Conservation (phyloP, 2,888 invertebrate species). For the Tetanocera ferruginea region DNA sequence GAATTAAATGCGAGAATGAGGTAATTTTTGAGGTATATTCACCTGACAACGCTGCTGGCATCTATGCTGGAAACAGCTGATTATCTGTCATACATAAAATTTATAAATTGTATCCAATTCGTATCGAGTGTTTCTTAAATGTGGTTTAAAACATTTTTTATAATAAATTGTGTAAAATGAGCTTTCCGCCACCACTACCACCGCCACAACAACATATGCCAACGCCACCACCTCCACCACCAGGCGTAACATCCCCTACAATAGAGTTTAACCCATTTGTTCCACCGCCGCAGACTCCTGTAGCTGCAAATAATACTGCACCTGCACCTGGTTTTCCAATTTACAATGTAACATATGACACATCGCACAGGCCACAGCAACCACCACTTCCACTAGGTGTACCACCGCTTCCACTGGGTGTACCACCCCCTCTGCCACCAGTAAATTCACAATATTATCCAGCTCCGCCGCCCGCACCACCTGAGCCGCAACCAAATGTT, state of each 20-base stretch:
- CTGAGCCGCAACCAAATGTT: neutral
- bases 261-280: conserved; percentile 41
- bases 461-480: conserved; percentile 24
- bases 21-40: too few relatives aligned
- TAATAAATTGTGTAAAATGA: conserved; percentile 60
- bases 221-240: conserved; percentile 28
- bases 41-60: too few relatives aligned
- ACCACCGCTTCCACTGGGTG: neutral
- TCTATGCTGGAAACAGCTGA: too few relatives aligned
- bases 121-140: too few relatives aligned
- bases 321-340: conserved; percentile 21
- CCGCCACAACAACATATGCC: conserved; percentile 48
- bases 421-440: neutral
- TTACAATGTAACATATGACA: conserved; percentile 17
- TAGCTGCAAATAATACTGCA: neutral
- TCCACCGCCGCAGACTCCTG: conserved; percentile 39
- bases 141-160: too few relatives aligned
- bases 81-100: too few relatives aligned
- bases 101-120: too few relatives aligned
- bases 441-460: neutral
- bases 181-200: conserved; percentile 57
- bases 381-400: conserved; percentile 7
- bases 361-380: neutral
- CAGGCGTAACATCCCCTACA: conserved; percentile 32
- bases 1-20: too few relatives aligned